A percentile compares a stretch with the other conserved stretches of the same genome.
phyloP scores from a whole-genome alignment of 2,113 vertebrate species.

The Lynx canadensis region DNA sequence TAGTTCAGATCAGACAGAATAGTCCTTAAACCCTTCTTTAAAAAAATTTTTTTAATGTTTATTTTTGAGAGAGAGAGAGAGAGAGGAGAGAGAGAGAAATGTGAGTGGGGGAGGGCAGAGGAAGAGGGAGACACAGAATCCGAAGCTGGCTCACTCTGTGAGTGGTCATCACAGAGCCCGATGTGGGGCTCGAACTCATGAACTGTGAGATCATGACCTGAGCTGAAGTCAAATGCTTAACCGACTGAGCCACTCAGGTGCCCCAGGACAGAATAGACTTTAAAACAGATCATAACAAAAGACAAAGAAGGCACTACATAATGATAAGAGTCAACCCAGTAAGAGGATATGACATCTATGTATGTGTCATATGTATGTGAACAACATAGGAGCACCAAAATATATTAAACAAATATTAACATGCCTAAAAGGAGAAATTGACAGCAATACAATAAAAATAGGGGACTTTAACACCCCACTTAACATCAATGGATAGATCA shows the following conservation, averaged over 20 bases:
- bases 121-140: too few relatives aligned
- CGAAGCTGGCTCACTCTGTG: too few relatives aligned
- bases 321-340: background rate
- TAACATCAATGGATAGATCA: background rate
- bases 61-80: too few relatives aligned
- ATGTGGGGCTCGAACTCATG: too few relatives aligned
- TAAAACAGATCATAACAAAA: background rate
- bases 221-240: too few relatives aligned
- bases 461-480: background rate
- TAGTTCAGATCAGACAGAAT: background rate
- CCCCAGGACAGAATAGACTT: too few relatives aligned
- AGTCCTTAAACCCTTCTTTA: background rate
- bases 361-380: background rate
- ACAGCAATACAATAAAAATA: background rate
- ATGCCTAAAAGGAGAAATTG: background rate
- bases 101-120: too few relatives aligned
- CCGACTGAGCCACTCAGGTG: too few relatives aligned
- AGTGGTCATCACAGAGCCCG: too few relatives aligned
- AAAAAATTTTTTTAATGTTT: too few relatives aligned
- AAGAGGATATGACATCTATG: background rate
- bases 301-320: background rate
- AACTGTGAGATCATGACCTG: too few relatives aligned
- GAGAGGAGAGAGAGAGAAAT: too few relatives aligned
- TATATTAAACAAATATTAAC: background rate
- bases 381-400: background rate